These are phyloP conservation scores for Adrianichthys oophorus DNA, from an alignment of 2,797 vertebrate genomes.

Conservation along the genomic window DNA sequence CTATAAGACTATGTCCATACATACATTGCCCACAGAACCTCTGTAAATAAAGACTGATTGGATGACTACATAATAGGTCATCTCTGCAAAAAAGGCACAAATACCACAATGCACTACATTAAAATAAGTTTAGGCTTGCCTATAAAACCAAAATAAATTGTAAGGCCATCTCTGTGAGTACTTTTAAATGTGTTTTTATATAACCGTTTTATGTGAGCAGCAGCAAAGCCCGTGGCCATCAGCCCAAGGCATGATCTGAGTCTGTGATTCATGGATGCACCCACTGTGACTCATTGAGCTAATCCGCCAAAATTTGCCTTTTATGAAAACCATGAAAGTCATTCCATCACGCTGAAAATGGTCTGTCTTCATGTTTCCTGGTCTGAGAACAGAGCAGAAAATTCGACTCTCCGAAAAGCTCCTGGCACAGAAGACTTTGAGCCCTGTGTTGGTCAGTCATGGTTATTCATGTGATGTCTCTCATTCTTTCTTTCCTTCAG, in stretches of 20 bases:
- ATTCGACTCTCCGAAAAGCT: constrained; percentile 16
- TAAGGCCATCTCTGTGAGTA: neutral
- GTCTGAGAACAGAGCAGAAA: constrained; percentile 3
- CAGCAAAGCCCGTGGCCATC: constrained; percentile 13
- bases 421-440: constrained; percentile 29
- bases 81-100: too few relatives aligned
- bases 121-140: too few relatives aligned
- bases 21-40: too few relatives aligned
- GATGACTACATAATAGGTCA: too few relatives aligned
- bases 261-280: constrained; percentile 11
- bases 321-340: constrained; percentile 7
- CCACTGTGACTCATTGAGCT: constrained; percentile 14
- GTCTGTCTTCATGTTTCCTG: neutral
- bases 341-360: constrained; percentile 2
- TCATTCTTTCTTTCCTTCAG: constrained; percentile 46
- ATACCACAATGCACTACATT: too few relatives aligned
- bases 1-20: constrained; percentile 16
- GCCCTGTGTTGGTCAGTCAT: constrained; percentile 16
- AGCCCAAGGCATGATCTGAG: constrained; percentile 19
- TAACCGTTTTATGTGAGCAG: constrained; percentile 15
- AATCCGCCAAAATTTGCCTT: constrained; percentile 7
- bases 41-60: too few relatives aligned
- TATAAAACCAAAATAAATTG: too few relatives aligned
- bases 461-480: constrained; percentile 52
- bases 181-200: constrained; percentile 17